Conservation (phyloP, 2,113 vertebrate species). For the Pangasianodon gigas region DNA sequence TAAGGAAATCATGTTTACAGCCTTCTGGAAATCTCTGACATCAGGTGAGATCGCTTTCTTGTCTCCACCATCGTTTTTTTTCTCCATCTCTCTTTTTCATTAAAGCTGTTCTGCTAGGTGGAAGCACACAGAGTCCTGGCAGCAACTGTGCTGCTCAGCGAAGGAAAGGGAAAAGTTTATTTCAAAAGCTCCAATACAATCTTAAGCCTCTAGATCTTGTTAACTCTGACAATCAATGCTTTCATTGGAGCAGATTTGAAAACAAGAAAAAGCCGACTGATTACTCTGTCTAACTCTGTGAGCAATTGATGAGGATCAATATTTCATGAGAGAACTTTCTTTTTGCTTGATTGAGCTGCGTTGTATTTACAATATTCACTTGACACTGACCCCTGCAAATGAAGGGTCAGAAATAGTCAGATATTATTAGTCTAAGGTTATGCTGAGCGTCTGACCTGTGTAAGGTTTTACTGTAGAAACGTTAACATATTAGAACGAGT, state of each 20-base stretch:
- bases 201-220: conserved; percentile 45
- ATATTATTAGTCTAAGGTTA: no score
- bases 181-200: conserved; percentile 23
- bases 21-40: neutral
- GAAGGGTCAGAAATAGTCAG: neutral
- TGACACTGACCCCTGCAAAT: neutral
- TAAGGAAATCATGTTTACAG: neutral
- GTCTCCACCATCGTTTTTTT: neutral
- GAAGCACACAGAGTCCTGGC: conserved; percentile 13
- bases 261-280: conserved; percentile 34
- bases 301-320: conserved; percentile 48
- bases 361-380: conserved; percentile 28
- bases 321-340: conserved; percentile 48
- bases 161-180: conserved; percentile 38
- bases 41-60: neutral
- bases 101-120: conserved; percentile 3
- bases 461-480: no score
- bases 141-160: conserved; percentile 2
- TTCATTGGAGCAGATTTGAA: conserved; percentile 49
- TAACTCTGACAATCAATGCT: conserved; percentile 56
- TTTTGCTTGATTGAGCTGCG: conserved; percentile 22
- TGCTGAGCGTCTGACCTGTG: no score
- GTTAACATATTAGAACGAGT: no score
- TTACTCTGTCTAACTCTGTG: conserved; percentile 21
- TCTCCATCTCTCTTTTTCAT: conserved; percentile 7